These are phyloP conservation scores for Tenualosa ilisha DNA, from an alignment of 2,797 vertebrate genomes.

Conservation along the genomic window DNA sequence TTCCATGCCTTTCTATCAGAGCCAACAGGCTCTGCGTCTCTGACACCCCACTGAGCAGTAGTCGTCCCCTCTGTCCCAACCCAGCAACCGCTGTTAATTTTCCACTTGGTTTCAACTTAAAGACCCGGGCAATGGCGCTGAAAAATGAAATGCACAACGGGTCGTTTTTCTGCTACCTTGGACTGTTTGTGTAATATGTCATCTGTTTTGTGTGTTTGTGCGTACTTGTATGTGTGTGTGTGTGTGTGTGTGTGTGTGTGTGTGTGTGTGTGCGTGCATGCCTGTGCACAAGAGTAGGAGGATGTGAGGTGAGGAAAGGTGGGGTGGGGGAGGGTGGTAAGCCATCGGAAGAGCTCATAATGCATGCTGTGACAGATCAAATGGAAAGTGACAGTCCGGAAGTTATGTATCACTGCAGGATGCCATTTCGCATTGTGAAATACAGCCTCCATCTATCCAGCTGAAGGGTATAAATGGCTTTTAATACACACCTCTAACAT, in stretches of 20 bases:
- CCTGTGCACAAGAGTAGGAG: not conserved
- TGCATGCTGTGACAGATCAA: conserved; percentile 54
- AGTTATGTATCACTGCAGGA: conserved; percentile 51
- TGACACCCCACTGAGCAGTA: conserved; percentile 2
- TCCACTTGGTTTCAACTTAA: conserved; percentile 53
- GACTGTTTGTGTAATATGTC: conserved; percentile 55
- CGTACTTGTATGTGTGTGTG: not conserved
- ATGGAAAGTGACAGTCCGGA: conserved; percentile 53
- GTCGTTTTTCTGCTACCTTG: conserved; percentile 55
- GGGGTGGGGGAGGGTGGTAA: not conserved
- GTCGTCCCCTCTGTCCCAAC: conserved; percentile 10
- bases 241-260: not conserved
- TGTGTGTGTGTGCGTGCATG: not conserved
- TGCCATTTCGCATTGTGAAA: conserved; percentile 51
- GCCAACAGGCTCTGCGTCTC: conserved; percentile 2
- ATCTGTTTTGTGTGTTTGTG: conserved; percentile 36
- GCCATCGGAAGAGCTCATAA: conserved; percentile 40
- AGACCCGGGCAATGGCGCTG: conserved; percentile 42
- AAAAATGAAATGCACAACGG: conserved; percentile 47
- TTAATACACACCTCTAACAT: conserved; percentile 47
- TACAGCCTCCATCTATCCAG: conserved; percentile 42
- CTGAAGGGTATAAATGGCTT: conserved; percentile 47
- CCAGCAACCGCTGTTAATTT: conserved; percentile 50
- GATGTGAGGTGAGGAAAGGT: not conserved
- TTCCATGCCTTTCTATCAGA: conserved; percentile 23